phyloP scores from a whole-genome alignment of 1,140 invertebrate species.

The Rhagoletis pomonella region DNA sequence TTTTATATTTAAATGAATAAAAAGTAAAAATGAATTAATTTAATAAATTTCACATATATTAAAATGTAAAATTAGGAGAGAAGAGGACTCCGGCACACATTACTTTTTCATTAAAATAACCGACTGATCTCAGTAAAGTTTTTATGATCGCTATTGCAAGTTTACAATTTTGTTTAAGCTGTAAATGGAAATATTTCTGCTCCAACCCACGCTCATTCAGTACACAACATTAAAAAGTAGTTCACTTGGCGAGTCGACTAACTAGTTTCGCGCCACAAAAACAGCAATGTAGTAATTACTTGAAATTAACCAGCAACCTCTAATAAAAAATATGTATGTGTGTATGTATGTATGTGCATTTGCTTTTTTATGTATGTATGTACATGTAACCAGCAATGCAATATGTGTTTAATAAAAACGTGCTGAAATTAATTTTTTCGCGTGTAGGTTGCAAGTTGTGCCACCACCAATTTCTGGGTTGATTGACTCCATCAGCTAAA shows the following conservation, averaged over 20 bases:
- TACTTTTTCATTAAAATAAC: not conserved
- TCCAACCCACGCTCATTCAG: constrained; percentile 42
- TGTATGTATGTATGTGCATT: not conserved
- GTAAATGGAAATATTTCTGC: constrained; percentile 21
- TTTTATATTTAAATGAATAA: too few species aligned
- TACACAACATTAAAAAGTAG: constrained; percentile 19
- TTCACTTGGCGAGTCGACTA: constrained; percentile 36
- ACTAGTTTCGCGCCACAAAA: constrained; percentile 38
- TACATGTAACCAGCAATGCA: not conserved
- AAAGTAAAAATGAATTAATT: too few species aligned
- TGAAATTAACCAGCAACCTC: not conserved
- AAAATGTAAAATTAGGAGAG: too few species aligned
- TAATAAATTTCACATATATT: too few species aligned
- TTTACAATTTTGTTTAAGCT: constrained; percentile 3
- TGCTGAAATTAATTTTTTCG: constrained; percentile 46
- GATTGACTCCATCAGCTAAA: constrained; percentile 15
- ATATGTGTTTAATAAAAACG: constrained; percentile 9
- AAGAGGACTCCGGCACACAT: too few species aligned
- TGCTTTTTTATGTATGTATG: too few species aligned
- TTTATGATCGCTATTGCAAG: constrained; percentile 4
- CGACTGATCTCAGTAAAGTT: not conserved
- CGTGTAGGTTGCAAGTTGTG: constrained; percentile 20
- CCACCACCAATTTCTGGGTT: constrained; percentile 31
- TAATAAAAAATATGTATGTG: not conserved
- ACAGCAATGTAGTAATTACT: constrained; percentile 18